These are phyloP conservation scores for Morone saxatilis DNA, from an alignment of 2,113 vertebrate genomes.

Conservation along the genomic window DNA sequence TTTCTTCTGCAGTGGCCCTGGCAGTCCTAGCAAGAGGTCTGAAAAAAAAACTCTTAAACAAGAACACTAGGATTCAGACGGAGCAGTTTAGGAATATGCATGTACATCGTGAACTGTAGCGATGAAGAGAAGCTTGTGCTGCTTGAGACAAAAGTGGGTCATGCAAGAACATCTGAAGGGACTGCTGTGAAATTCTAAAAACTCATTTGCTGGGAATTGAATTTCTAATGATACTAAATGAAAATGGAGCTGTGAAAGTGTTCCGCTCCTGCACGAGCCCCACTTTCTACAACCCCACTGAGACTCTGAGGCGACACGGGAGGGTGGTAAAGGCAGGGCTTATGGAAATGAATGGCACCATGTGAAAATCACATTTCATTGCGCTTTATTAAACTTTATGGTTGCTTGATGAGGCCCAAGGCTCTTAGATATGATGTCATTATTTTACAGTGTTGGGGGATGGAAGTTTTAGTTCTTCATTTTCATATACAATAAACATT, in stretches of 20 bases:
- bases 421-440: constrained; percentile 65
- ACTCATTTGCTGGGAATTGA: constrained; percentile 83
- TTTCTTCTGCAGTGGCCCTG: constrained; percentile 43
- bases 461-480: constrained; percentile 43
- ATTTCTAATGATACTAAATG: constrained; percentile 83
- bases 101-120: constrained; percentile 20
- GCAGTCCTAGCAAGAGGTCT: background rate
- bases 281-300: constrained; percentile 63
- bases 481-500: constrained; percentile 52
- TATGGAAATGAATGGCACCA: constrained; percentile 75
- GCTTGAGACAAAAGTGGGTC: constrained; percentile 74
- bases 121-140: constrained; percentile 12
- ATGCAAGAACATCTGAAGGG: constrained; percentile 72
- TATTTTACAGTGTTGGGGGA: constrained; percentile 55
- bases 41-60: constrained; percentile 15
- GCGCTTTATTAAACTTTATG: constrained; percentile 77
- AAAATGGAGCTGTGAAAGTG: constrained; percentile 78
- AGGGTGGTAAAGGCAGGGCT: constrained; percentile 66
- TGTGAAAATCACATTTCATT: constrained; percentile 78
- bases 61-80: constrained; percentile 8
- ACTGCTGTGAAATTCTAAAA: constrained; percentile 79
- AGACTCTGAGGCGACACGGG: constrained; percentile 60
- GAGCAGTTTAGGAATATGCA: constrained; percentile 31
- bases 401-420: constrained; percentile 65
- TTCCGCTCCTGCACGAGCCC: constrained; percentile 52